A percentile compares a stretch with the other conserved stretches of the same genome.
Evolutionary conservation across 1,140 invertebrate species (phyloP).

Genomic region (Heliothis virescens): DNA sequence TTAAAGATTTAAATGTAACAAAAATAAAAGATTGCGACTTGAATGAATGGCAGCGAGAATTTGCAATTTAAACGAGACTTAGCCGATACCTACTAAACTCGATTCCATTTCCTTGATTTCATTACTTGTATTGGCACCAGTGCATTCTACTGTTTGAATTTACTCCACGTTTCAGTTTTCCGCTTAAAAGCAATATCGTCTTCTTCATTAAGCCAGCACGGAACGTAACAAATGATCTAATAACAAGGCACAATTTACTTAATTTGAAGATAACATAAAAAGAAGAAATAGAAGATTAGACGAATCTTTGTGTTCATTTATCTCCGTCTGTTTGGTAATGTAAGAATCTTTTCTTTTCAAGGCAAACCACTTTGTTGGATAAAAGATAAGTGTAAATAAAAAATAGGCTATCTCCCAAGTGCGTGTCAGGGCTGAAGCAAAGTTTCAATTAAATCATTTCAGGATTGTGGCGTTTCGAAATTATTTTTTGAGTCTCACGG

Average conservation of each 20-base stretch:
- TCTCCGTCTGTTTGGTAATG: slow-evolving; percentile 32
- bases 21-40: slow-evolving; percentile 50
- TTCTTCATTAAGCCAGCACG: neutral
- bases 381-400: slow-evolving; percentile 27
- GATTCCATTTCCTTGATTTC: slow-evolving; percentile 50
- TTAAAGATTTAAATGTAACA: slow-evolving; percentile 51
- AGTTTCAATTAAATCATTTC: slow-evolving; percentile 10
- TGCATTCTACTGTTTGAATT: slow-evolving; percentile 8
- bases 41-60: slow-evolving; percentile 52
- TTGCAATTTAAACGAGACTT: slow-evolving; percentile 56
- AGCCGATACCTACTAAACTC: slow-evolving; percentile 27
- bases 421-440: neutral
- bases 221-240: neutral
- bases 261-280: slow-evolving; percentile 25
- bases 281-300: slow-evolving; percentile 8
- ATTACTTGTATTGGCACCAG: slow-evolving; percentile 32
- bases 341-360: slow-evolving; percentile 34
- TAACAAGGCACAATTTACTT: slow-evolving; percentile 33
- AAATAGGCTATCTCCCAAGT: slow-evolving; percentile 5
- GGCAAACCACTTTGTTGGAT: slow-evolving; percentile 19
- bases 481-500: too few species aligned
- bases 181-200: neutral
- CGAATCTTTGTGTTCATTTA: slow-evolving; percentile 25
- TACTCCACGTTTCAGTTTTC: neutral
- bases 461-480: neutral